Base-by-base conservation (phyloP, 2,797 vertebrate species). In the Clamator glandarius region DNA sequence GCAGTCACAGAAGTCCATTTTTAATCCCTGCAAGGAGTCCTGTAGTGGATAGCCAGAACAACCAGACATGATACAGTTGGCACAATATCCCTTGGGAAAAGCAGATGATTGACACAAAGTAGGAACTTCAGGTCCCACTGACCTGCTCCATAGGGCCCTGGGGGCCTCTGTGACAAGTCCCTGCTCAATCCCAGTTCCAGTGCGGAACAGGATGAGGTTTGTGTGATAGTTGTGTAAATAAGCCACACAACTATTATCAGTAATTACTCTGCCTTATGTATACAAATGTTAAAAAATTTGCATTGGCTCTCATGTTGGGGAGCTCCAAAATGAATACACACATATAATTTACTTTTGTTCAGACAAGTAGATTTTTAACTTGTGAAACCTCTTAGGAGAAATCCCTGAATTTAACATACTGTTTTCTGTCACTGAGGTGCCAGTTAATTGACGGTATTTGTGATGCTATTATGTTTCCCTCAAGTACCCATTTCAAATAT, bases 91-190 rank as follows among this genome's bases (percentile, higher is more conserved):
- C 55, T 19, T 15, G 58, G 21, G 31, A 62, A 67, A 26, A 36
- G n/a, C 19, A 12, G 31, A 17, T 41, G 46, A 10, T 3, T 41
- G 20, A 58, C 42, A 52, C 23, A 62, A 58, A 46, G 9, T 21
- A 29, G 58, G 48, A 29, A 21, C 33, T 35, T 41, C 46, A 77
- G 54, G 33, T 16, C 69, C 29, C 29, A 9, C 39, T 74, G 57
- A 26, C n/a, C 29, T 41, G 20, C 1, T 1, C 63, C 1, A 0
- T 28, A 24, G 46, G 61, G 7, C 11, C 31, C 12, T 66, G 64
- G 31, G 31, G 20, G 14, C 6, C 28, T 57, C 50, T 57, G 6
- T 11, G 35, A 42, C 42, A 54, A 33, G 3, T 36, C 28, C 70
- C 31, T 55, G 12, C 57, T 75, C 18, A 5, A 90, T 11, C 13